phyloP scores from a whole-genome alignment of 2,888 invertebrate genomes.

The Corythucha ciliata region DNA sequence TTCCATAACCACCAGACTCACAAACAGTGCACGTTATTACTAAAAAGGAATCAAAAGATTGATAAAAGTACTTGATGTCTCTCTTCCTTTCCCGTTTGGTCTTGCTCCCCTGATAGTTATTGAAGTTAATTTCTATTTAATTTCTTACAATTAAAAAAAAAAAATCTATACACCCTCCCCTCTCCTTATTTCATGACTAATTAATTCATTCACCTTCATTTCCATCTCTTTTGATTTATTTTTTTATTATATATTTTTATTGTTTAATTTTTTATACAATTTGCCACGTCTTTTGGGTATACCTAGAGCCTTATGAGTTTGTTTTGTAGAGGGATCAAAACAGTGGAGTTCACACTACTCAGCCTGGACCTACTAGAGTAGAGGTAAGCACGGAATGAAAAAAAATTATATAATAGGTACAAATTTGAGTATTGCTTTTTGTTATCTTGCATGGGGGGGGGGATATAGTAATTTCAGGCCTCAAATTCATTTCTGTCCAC shows the following conservation, averaged over 20 bases:
- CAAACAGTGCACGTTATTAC: too few species aligned
- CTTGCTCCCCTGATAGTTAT: too few species aligned
- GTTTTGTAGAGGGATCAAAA: slow-evolving; percentile 24
- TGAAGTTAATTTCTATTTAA: too few species aligned
- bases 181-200: too few species aligned
- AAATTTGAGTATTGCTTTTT: not conserved
- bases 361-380: slow-evolving; percentile 17
- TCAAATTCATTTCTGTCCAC: not conserved
- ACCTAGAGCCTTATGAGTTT: slow-evolving; percentile 20
- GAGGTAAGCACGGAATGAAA: slow-evolving; percentile 16
- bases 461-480: not conserved
- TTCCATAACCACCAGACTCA: too few species aligned
- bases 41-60: too few species aligned
- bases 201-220: too few species aligned
- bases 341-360: slow-evolving; percentile 19
- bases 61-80: too few species aligned
- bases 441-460: not conserved
- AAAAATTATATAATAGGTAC: not conserved
- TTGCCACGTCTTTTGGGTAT: slow-evolving; percentile 11
- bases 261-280: slow-evolving; percentile 17
- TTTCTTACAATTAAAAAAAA: too few species aligned
- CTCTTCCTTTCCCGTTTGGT: too few species aligned
- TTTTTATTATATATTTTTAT: slow-evolving; percentile 16
- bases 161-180: too few species aligned
- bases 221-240: too few species aligned